Evolutionary conservation across 2,113 vertebrate species (phyloP).

Genomic region (Glaucomys volans): DNA sequence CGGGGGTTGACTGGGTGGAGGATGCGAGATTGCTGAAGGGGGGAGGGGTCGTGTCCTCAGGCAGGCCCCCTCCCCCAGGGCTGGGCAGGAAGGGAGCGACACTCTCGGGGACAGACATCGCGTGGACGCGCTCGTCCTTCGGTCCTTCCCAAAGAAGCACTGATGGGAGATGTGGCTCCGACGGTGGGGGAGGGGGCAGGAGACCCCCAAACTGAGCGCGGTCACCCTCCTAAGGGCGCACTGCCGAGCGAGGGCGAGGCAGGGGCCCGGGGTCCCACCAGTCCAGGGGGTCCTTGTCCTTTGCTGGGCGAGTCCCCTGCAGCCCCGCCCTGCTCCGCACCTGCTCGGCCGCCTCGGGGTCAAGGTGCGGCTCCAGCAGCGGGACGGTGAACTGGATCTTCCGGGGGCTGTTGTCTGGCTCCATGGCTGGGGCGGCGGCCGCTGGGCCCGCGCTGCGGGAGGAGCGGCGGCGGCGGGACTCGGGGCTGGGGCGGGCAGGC

Average conservation of each 20-base stretch:
- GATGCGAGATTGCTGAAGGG: neutral
- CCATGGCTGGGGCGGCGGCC: slow-evolving; percentile 86
- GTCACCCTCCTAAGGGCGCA: neutral
- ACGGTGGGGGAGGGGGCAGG: slow-evolving; percentile 71
- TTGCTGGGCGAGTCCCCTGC: slow-evolving; percentile 75
- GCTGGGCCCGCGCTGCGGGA: slow-evolving; percentile 31
- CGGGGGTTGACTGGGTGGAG: slow-evolving; percentile 2
- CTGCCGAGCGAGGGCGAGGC: neutral
- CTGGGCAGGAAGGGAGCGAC: neutral
- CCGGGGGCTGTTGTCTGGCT: slow-evolving; percentile 91
- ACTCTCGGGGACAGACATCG: neutral
- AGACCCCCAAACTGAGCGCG: neutral
- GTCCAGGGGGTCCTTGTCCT: neutral
- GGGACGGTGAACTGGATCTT: slow-evolving; percentile 96
- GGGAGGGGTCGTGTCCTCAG: slow-evolving; percentile 63
- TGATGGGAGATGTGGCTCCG: neutral
- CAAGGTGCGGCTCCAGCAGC: slow-evolving; percentile 94
- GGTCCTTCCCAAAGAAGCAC: neutral
- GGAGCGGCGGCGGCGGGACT: slow-evolving; percentile 34
- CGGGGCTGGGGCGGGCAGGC: slow-evolving; percentile 69
- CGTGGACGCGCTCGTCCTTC: neutral
- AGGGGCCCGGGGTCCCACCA: neutral
- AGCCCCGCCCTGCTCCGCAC: slow-evolving; percentile 89
- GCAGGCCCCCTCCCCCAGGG: slow-evolving; percentile 1
- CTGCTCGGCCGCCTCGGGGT: slow-evolving; percentile 95